phyloP scores from a whole-genome alignment of 2,113 vertebrate species.

The Myiozetetes cayanensis region DNA sequence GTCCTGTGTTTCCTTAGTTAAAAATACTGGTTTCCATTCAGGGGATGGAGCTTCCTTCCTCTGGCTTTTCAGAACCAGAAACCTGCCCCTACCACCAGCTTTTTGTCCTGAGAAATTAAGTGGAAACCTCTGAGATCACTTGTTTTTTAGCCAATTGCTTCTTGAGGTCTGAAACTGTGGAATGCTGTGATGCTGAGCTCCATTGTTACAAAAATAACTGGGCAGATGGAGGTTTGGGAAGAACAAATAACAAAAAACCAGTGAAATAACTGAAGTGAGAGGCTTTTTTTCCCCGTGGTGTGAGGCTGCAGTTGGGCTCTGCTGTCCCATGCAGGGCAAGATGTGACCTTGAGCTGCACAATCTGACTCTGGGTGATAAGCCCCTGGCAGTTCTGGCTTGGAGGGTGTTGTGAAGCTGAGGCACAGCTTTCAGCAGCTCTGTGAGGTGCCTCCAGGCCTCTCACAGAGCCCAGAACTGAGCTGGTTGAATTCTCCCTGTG shows the following conservation, averaged over 20 bases:
- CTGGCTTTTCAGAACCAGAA: neutral
- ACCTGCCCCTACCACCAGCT: neutral
- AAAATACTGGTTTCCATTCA: neutral
- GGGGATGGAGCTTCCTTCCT: neutral
- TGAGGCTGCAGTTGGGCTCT: neutral
- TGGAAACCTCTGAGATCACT: neutral
- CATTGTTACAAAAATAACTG: neutral
- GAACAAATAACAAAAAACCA: neutral
- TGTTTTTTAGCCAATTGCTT: neutral
- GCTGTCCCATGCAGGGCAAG: accelerated
- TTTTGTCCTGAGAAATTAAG: neutral
- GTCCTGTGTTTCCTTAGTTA: neutral
- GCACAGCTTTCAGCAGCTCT: neutral
- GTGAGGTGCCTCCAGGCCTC: neutral
- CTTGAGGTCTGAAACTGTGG: neutral
- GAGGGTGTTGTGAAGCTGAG: neutral
- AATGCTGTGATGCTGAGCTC: neutral
- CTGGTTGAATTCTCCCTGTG: neutral
- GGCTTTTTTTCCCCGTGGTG: neutral
- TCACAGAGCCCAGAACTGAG: neutral
- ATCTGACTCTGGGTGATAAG: neutral
- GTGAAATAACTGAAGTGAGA: neutral
- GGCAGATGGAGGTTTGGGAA: neutral
- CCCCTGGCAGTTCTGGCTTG: neutral
- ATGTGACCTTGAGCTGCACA: neutral